These are phyloP conservation scores for Taeniopygia guttata DNA, from an alignment of 2,797 vertebrate species.

Conservation along the genomic window DNA sequence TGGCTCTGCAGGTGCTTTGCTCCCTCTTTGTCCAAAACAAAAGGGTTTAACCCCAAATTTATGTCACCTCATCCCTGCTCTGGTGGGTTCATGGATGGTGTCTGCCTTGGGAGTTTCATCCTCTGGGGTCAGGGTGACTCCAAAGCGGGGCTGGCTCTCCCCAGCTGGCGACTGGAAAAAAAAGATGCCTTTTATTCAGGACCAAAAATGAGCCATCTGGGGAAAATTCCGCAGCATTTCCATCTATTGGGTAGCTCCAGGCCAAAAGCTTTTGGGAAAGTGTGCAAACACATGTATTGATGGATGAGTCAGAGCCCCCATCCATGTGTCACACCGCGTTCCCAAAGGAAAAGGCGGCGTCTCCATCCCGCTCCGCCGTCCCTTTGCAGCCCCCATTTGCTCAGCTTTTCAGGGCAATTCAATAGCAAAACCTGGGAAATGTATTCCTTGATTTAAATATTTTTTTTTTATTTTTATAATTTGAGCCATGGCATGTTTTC, in stretches of 20 bases:
- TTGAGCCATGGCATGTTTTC: neutral
- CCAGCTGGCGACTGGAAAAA: neutral
- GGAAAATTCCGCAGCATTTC: neutral
- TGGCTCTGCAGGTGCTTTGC: neutral
- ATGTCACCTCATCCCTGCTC: neutral
- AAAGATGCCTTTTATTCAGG: neutral
- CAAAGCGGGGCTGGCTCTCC: accelerated
- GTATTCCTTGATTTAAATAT: neutral
- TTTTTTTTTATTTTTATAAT: neutral
- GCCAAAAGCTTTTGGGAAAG: neutral
- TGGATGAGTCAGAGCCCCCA: neutral
- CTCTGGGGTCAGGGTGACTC: neutral
- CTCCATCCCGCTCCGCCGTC: accelerated
- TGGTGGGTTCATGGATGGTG: accelerated
- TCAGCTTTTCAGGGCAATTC: constrained; percentile 4
- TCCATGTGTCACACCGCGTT: accelerated
- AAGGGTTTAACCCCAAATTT: neutral
- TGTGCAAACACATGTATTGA: neutral
- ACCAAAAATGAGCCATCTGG: neutral
- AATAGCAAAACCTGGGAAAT: neutral
- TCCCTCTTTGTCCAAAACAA: neutral
- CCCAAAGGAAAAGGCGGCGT: neutral
- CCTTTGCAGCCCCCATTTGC: neutral
- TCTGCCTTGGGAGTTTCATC: neutral
- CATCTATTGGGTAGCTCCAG: neutral